Conservation (phyloP, 2,113 vertebrate species). For the Nycticorax nycticorax region DNA sequence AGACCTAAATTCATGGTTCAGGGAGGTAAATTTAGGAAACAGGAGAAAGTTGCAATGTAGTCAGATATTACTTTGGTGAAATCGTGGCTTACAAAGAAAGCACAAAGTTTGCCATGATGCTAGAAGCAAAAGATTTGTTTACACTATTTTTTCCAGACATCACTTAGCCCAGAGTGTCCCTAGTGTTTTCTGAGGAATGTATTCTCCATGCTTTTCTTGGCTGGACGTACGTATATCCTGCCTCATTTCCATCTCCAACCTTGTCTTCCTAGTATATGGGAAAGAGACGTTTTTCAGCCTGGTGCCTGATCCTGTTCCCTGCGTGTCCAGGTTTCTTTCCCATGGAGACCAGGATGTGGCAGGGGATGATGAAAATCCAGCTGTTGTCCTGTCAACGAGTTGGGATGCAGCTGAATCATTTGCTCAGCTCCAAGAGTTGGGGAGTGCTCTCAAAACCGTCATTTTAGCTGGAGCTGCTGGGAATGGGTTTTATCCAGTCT, state of each 20-base stretch:
- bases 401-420: neutral
- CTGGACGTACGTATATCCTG: fast-evolving
- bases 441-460: neutral
- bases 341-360: neutral
- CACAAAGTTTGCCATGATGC: neutral
- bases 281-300: neutral
- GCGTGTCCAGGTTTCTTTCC: neutral
- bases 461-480: neutral
- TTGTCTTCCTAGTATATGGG: neutral
- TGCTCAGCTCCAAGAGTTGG: neutral
- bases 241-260: neutral
- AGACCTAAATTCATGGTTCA: neutral
- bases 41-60: neutral
- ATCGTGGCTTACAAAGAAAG: neutral
- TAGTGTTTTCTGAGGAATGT: neutral
- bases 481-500: neutral
- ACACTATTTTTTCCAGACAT: neutral
- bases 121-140: neutral
- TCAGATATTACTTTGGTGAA: neutral
- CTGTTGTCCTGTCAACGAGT: neutral
- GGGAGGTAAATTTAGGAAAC: neutral
- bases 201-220: neutral
- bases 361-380: neutral
- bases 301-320: neutral
- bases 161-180: neutral